Base-by-base conservation (phyloP, 1,140 invertebrate genomes). In the Leptopilina clavipes region DNA sequence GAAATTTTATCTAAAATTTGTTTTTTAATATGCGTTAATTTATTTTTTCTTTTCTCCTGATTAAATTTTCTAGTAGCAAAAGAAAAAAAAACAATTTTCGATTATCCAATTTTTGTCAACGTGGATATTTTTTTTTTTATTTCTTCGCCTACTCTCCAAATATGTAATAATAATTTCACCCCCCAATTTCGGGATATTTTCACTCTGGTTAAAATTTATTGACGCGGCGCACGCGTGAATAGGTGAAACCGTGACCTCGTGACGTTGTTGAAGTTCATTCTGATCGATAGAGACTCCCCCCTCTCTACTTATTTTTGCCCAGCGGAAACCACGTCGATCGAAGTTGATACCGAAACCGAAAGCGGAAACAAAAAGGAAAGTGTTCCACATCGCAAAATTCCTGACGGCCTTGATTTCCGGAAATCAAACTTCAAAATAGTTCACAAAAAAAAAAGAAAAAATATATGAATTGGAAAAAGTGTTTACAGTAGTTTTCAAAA, bases 311-410 rank as follows among this genome's bases (percentile, higher is more conserved):
- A 9, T 40, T 54, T 52, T 71, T 31, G n/a, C 19, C 59, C 71
- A 71, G 52, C 45, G 70, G 72, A 9, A 40, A 71, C 70, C 59
- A 52, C 79, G 72, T 71, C 71, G 72, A 44, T 40, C 45, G 77
- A 75, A 56, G 43, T 44, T 19, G 75, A 75, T 75, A 73, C 65
- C 78, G 76, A 81, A 77, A 72, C 17, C 48, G 48, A 52, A 52
- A 79, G 71, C 76, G 79, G 77, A 77, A 81, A 59, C 75, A 82
- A 84, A 72, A 83, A 81, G 76, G 79, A 79, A 70, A 75, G 76
- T 71, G 78, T 70, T 17, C 73, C 65, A 48, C 10, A 31, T 18
- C 40, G 44, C 74, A 65, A 43, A 56, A 65, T 74, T 70, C 44
- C 56, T 31, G 11, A 25, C 25, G 12, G 10, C 22, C 59, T 31